Evolutionary conservation across 2,113 vertebrate species (phyloP).

Genomic region (Oryzias curvinotus): DNA sequence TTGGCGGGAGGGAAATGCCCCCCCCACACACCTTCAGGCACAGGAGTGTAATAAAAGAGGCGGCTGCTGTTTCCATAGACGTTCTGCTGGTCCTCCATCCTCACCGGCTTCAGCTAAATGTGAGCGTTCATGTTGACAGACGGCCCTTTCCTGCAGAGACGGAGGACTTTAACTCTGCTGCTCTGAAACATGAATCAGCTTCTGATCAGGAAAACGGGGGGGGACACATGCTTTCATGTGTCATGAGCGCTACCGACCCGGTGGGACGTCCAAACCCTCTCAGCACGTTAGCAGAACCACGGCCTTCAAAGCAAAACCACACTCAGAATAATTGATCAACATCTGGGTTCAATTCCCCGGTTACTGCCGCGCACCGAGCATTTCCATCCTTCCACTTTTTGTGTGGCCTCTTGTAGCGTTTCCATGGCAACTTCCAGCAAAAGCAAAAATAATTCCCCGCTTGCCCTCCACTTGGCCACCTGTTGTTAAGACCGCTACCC

Average conservation of each 20-base stretch:
- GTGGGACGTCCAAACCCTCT: background rate
- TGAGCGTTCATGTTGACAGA: conserved; percentile 46
- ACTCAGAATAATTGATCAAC: conserved; percentile 17
- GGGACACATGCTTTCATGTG: conserved; percentile 28
- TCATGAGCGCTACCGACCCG: conserved; percentile 9
- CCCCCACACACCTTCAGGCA: conserved; percentile 38
- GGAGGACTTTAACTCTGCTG: conserved; percentile 21
- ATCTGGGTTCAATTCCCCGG: background rate
- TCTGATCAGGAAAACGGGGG: conserved; percentile 1
- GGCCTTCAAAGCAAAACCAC: background rate
- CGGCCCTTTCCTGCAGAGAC: conserved; percentile 4
- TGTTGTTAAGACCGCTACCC: conserved; percentile 46
- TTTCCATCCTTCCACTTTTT: conserved; percentile 27
- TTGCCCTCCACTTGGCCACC: conserved; percentile 46
- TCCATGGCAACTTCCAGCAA: conserved; percentile 45
- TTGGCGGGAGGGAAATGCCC: conserved; percentile 59
- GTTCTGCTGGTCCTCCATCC: conserved; percentile 35
- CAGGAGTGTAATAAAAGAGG: conserved; percentile 57
- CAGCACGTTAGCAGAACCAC: background rate
- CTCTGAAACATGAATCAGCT: conserved; percentile 1
- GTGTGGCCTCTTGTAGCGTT: conserved; percentile 41
- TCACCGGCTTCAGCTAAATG: conserved; percentile 47
- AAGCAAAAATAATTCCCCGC: conserved; percentile 38
- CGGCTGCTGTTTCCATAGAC: conserved; percentile 61
- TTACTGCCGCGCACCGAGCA: background rate